A percentile compares a stretch with the other conserved stretches of the same genome.
Evolutionary conservation across 2,113 vertebrate species (phyloP).

Genomic region (Corvus cornix): DNA sequence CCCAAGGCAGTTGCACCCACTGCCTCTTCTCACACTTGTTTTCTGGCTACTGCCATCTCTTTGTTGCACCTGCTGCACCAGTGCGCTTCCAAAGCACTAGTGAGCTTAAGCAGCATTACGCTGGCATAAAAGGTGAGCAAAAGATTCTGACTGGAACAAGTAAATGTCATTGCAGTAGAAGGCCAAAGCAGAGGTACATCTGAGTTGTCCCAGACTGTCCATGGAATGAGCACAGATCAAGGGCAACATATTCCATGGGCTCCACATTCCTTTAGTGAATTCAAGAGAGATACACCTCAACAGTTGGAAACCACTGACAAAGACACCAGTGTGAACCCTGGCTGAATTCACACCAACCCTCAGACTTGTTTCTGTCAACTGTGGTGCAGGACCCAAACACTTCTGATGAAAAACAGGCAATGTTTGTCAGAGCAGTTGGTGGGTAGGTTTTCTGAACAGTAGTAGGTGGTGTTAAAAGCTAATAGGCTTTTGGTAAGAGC

Average conservation of each 20-base stretch:
- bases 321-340: neutral
- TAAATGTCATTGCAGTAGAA: neutral
- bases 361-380: neutral
- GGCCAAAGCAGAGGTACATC: neutral
- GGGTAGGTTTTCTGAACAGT: neutral
- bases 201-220: neutral
- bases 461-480: neutral
- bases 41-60: neutral
- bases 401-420: neutral
- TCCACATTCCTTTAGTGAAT: neutral
- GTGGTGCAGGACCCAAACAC: neutral
- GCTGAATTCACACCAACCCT: neutral
- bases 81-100: neutral
- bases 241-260: neutral
- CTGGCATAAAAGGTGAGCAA: neutral
- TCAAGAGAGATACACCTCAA: neutral
- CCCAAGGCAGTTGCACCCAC: neutral
- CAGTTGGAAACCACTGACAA: neutral
- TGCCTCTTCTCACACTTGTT: neutral
- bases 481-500: neutral
- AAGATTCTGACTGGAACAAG: neutral
- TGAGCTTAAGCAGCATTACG: neutral
- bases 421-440: neutral
- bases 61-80: neutral
- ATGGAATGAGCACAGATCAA: neutral